Conservation (phyloP, 2,797 vertebrate species). For the Myiothlypis coronata region DNA sequence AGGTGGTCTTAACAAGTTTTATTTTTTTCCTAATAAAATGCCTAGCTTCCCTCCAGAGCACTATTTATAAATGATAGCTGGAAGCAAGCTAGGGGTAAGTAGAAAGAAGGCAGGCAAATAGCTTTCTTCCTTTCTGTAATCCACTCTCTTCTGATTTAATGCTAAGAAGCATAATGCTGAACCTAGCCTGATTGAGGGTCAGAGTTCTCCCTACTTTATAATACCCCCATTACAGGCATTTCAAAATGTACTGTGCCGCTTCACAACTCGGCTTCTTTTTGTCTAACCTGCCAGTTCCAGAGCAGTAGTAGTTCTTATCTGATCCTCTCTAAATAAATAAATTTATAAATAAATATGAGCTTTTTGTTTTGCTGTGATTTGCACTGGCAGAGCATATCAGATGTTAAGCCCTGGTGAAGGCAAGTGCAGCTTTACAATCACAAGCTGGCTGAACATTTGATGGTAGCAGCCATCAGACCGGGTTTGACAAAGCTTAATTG, state of each 20-base stretch:
- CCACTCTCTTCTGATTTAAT: slow-evolving; percentile 37
- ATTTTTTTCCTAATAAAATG: slow-evolving; percentile 63
- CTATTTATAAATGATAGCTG: slow-evolving; percentile 81
- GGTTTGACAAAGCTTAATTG: slow-evolving; percentile 7
- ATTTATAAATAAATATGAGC: neutral
- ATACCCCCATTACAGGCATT: neutral
- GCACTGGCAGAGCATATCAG: neutral
- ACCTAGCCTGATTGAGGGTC: slow-evolving; percentile 38
- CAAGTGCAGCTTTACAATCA: neutral
- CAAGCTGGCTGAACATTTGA: neutral
- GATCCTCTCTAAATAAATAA: neutral
- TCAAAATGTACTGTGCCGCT: neutral
- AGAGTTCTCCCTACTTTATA: slow-evolving; percentile 31
- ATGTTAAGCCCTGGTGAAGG: neutral
- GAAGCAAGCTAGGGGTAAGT: slow-evolving; percentile 66
- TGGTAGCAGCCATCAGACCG: neutral
- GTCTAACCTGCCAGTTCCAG: neutral
- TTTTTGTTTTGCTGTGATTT: neutral
- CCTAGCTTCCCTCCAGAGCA: slow-evolving; percentile 56
- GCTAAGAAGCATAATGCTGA: slow-evolving; percentile 58
- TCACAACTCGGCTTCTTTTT: neutral
- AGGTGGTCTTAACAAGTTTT: slow-evolving; percentile 69
- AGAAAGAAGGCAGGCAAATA: slow-evolving; percentile 58
- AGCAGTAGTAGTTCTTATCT: neutral
- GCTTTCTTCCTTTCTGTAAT: slow-evolving; percentile 37